Evolutionary conservation across 1,140 invertebrate species (phyloP).

Genomic region (Musca domestica): DNA sequence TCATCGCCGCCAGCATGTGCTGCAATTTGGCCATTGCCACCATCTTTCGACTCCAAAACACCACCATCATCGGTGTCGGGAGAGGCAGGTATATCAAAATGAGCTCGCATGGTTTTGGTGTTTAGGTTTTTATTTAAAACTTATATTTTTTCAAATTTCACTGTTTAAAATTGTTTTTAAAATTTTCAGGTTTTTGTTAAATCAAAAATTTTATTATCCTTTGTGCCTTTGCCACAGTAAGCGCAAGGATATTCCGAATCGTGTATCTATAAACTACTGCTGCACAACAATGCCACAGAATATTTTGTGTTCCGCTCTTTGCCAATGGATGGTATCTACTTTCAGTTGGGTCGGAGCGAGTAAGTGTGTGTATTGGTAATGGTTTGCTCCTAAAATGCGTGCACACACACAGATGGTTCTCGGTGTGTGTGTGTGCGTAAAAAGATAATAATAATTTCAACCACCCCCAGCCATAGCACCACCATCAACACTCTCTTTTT

Average conservation of each 20-base stretch:
- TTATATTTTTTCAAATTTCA: constrained; percentile 25
- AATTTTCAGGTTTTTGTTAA: too few species aligned
- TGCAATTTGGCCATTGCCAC: too few species aligned
- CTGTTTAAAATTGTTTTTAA: background rate
- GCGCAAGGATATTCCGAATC: background rate
- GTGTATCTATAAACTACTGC: constrained; percentile 22
- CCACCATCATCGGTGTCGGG: constrained; percentile 30
- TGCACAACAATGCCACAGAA: constrained; percentile 1
- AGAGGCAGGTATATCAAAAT: constrained; percentile 45
- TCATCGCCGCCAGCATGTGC: background rate
- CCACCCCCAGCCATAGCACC: too few species aligned
- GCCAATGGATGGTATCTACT: background rate
- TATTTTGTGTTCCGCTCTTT: too few species aligned
- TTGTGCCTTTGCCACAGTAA: too few species aligned
- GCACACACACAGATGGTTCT: too few species aligned
- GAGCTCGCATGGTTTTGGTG: constrained; percentile 52
- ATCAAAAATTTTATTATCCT: background rate
- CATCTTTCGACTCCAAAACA: constrained; percentile 35
- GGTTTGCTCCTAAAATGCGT: background rate
- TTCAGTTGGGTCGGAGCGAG: too few species aligned
- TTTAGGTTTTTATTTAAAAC: constrained; percentile 9
- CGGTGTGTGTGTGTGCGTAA: too few species aligned
- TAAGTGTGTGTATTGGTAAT: background rate
- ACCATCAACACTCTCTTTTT: too few species aligned
- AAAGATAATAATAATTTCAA: too few species aligned